These are phyloP conservation scores for Drosophila bocqueti DNA, from an alignment of 1,140 invertebrate genomes.

Conservation along the genomic window DNA sequence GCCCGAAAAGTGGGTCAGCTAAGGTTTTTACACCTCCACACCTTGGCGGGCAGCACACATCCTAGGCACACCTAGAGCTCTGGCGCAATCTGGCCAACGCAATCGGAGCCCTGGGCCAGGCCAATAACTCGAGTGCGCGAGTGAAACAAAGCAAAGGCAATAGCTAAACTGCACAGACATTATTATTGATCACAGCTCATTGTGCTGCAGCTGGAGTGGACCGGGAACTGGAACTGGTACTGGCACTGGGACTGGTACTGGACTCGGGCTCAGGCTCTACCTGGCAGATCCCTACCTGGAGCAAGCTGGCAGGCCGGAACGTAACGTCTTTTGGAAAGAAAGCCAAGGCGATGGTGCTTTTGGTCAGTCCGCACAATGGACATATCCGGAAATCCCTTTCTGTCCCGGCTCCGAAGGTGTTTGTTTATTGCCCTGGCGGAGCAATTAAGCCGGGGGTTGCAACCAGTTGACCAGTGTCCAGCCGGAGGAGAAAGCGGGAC, in stretches of 20 bases:
- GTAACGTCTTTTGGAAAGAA: constrained; percentile 52
- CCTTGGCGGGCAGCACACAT: constrained; percentile 45
- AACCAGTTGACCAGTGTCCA: constrained; percentile 64
- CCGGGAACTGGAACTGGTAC: constrained; percentile 37
- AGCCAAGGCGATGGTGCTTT: constrained; percentile 51
- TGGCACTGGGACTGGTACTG: background rate
- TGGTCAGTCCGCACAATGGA: constrained; percentile 42
- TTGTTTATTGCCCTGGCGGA: constrained; percentile 56
- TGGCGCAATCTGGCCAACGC: constrained; percentile 48
- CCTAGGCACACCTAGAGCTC: constrained; percentile 61
- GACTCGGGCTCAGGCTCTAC: background rate
- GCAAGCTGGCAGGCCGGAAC: constrained; percentile 11
- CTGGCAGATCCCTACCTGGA: constrained; percentile 36
- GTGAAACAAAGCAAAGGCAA: constrained; percentile 42
- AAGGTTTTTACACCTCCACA: constrained; percentile 63
- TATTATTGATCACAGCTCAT: constrained; percentile 52
- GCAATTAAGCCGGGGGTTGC: constrained; percentile 66
- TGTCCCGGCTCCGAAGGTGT: constrained; percentile 48
- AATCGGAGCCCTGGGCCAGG: constrained; percentile 52
- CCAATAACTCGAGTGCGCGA: constrained; percentile 36
- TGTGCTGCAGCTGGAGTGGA: constrained; percentile 51
- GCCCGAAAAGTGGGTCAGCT: constrained; percentile 48
- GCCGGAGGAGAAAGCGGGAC: constrained; percentile 30
- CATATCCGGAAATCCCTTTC: constrained; percentile 51
- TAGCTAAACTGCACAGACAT: constrained; percentile 27